Evolutionary conservation across 1,140 invertebrate species (phyloP), one percentile per base, ranked within the genome.

Genomic region (Mylabris phalerata): DNA sequence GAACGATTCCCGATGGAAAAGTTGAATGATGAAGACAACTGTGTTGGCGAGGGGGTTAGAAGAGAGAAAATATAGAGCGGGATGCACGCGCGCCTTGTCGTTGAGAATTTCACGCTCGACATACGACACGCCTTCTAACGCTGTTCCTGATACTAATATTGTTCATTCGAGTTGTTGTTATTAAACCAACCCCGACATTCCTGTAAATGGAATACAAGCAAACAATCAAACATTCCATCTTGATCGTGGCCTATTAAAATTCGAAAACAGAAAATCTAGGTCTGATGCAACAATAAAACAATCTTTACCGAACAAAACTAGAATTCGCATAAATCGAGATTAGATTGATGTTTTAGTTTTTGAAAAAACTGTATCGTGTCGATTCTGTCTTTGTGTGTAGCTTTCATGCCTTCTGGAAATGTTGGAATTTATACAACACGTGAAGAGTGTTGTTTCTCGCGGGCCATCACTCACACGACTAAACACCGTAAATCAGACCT

Each of bases 401-500:
- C 32, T 32, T 32, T 5, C 32, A 32, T 42, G 45, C 51, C 39
- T 45, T 44, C 50, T 25, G 32, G 50, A 10, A 10, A 11, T 61
- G 58, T 55, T 60, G 65, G 58, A 42, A 70, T 70, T 70, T 70
- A 70, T 70, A 62, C 60, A 68, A 67, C 67, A 67, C 67, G 65
- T 68, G 65, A 66, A 67, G 63, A 63, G 65, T 70, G 68, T 70
- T 70, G 68, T 70, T 70, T 60, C 63, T 67, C 59, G 68, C 67
- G 63, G 65, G 25, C 65, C 67, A 70, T 70, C 68, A 68, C 56
- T 70, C 68, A 70, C 61, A 62, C 59, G 42, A 51, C 57, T 55
- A 59, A 59, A 61, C 61, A 60, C 58, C 51, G 52, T 70, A 70
- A 70, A 70, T 70, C 68, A 69, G 64, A 24, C 47, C 59, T 32